Evolutionary conservation across 2,888 invertebrate genomes (phyloP), one percentile per base, ranked within the genome.

Genomic region (Lacanobia wlatinum): DNA sequence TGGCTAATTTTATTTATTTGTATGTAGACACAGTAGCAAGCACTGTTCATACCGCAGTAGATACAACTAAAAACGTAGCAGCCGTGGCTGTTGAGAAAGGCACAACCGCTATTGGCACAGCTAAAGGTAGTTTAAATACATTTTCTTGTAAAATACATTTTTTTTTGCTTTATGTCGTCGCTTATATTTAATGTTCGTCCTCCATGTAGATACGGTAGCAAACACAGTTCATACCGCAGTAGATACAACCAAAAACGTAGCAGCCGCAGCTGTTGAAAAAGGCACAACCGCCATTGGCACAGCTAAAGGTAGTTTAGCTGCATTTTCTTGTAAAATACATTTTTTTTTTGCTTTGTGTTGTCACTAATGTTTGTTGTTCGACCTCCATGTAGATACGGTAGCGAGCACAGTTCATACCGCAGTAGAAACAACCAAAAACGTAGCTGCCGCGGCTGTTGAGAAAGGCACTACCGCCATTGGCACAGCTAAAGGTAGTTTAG

Each of bases 341-440:
- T 55, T 12, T 6, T 56, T 58, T 8, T 63, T 55, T 34, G 58
- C 53, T 46, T 72, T 65, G 59, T 69, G 12, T 77, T 38, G 65
- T 66, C 4, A 34, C 58, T 69, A 70, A 78, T 55, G 6, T 12
- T 5, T 0, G 0, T 46, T n/a, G 14, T 56, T 18, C 28, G 18
- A 21, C 55, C 4, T 43, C 8, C 23, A 52, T 53, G 38, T 84
- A 83, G 84, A 81, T 53, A 82, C 84, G 38, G 70, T 85, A 82
- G 62, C 80, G 58, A 75, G 61, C 64, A 84, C 88, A 46, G 62
- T 88, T 50, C 73, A 87, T 61, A 82, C 78, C 10, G 87, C 90
- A 23, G 85, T 89, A 74, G 89, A 89, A 65, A 86, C 85, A 10
- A 87, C 89, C 7, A 90, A 89, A 80, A 86, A 80, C 18, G 78